Evolutionary conservation across 2,113 vertebrate species (phyloP), one percentile per base, ranked within the genome.

Genomic region (Tonatia bakeri): DNA sequence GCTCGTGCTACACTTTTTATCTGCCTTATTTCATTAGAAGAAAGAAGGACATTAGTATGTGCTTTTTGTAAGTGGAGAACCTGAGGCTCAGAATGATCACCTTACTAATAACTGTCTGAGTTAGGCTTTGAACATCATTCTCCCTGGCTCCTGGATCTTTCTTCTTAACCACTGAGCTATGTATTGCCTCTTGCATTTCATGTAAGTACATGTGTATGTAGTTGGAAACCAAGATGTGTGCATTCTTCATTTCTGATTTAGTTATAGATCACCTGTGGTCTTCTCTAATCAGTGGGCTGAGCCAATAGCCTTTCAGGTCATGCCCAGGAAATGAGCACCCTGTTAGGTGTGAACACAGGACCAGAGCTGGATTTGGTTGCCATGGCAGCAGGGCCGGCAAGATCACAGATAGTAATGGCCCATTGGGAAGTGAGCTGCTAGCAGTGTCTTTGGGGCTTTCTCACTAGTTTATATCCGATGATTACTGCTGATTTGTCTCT

Each of bases 281-380:
- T 86, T 91, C 88, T 77, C 52, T 96, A 77, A 43, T 65, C 52
- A 70, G 31, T 47, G 47, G 40, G 38, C 75, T 94, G 4, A 90
- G 54, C 38, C 28, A 43, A 81, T 45, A 90, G 87, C 19, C 19
- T 64, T 91, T 90, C 52, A 70, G 89, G 82, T 86, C 94, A 56
- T 67, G 81, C 82, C 50, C 36, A 96, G 92, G 95, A 97, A 97
- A 92, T 95, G 47, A 97, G 96, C 69, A 69, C 43, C 38, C 75
- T 77, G 50, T 97, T 82, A 90, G 76, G 88, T 97, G 88, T 97
- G 95, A 97, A 96, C 47, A 56, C 64, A 95, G 75, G 79, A 84
- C 65, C 43, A 22, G 47, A 75, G n/a, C 80, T 11, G 4, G 82
- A 38, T 4, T 76, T 86, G 67, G 96, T 96, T 97, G 67, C 77